These are phyloP conservation scores for Drosophila guanche DNA, from an alignment of 1,140 invertebrate genomes.

Conservation along the genomic window DNA sequence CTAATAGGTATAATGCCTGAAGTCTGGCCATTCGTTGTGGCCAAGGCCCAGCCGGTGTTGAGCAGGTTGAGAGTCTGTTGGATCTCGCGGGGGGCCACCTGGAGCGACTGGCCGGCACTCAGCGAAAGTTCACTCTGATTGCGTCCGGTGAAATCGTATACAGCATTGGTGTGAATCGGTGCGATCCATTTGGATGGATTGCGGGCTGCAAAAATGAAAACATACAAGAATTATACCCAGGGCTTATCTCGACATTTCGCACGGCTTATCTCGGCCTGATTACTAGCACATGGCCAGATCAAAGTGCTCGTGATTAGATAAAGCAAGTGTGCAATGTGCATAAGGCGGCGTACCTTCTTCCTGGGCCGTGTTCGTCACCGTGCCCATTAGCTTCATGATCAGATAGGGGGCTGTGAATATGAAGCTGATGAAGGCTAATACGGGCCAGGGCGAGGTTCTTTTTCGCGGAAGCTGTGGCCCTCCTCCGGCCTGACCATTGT, in stretches of 20 bases:
- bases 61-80: slow-evolving; percentile 88
- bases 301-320: slow-evolving; percentile 75
- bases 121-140: slow-evolving; percentile 91
- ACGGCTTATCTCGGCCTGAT: slow-evolving; percentile 49
- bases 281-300: slow-evolving; percentile 46
- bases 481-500: slow-evolving; percentile 55
- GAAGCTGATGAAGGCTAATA: slow-evolving; percentile 92
- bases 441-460: slow-evolving; percentile 87
- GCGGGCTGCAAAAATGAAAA: slow-evolving; percentile 84
- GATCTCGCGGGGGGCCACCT: slow-evolving; percentile 91
- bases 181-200: slow-evolving; percentile 88
- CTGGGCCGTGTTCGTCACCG: slow-evolving; percentile 85
- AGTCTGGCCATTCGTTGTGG: slow-evolving; percentile 87
- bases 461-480: slow-evolving; percentile 52
- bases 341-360: slow-evolving; percentile 84
- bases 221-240: slow-evolving; percentile 20
- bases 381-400: slow-evolving; percentile 92
- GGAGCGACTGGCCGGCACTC: slow-evolving; percentile 89
- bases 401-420: slow-evolving; percentile 95
- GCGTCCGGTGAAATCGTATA: slow-evolving; percentile 90
- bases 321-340: slow-evolving; percentile 63
- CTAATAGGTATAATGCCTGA: slow-evolving; percentile 92
- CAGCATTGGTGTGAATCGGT: slow-evolving; percentile 88
- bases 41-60: slow-evolving; percentile 90
- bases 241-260: slow-evolving; percentile 52